Conservation (phyloP, 2,113 vertebrate genomes). For the Carollia perspicillata region DNA sequence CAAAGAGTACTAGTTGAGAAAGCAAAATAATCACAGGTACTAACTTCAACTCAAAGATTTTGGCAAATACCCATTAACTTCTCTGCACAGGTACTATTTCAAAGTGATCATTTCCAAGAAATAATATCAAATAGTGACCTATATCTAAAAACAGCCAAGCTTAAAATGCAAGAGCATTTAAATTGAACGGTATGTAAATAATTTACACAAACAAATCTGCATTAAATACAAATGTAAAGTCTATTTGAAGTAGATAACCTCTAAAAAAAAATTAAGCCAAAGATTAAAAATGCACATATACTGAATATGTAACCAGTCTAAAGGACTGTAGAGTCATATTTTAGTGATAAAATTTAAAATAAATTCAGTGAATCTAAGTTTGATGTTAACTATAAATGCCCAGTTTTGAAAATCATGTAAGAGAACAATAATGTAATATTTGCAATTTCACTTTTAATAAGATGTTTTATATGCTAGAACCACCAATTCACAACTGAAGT, state of each 20-base stretch:
- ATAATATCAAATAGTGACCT: constrained; percentile 12
- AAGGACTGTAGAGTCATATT: neutral
- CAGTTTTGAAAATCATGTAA: neutral
- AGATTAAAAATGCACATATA: neutral
- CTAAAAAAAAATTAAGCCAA: neutral
- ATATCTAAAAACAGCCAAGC: neutral
- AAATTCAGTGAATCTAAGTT: neutral
- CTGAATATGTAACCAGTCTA: neutral
- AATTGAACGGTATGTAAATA: neutral
- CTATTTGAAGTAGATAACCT: neutral
- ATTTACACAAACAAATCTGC: neutral
- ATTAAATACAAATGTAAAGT: constrained; percentile 18
- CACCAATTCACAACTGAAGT: constrained; percentile 36
- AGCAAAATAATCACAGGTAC: neutral
- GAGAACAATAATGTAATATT: neutral
- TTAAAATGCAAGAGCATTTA: constrained; percentile 38
- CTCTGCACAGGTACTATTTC: neutral
- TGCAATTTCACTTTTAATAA: constrained; percentile 21
- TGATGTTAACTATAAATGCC: neutral
- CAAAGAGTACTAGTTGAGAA: constrained; percentile 17
- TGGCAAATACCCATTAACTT: neutral
- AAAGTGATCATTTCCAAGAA: neutral
- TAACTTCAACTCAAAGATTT: neutral
- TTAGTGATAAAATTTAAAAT: neutral
- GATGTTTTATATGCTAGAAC: neutral